Percentiles rank a stretch among this genome's conserved stretches.
phyloP scores from a whole-genome alignment of 2,113 vertebrate species.

The Centropus bengalensis region DNA sequence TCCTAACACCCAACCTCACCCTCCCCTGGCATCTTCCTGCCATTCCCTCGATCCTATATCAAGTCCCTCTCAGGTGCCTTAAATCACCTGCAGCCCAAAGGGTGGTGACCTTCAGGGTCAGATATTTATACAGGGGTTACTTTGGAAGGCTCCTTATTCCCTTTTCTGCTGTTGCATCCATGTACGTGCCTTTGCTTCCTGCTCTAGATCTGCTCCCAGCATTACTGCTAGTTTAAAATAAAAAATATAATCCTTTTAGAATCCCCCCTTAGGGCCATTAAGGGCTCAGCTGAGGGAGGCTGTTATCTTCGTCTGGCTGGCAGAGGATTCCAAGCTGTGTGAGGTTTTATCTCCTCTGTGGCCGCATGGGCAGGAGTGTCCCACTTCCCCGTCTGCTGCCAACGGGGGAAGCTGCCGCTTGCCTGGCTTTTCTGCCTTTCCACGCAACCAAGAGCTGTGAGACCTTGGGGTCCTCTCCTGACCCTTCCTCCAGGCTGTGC shows the following conservation, averaged over 20 bases:
- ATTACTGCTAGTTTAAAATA: constrained; percentile 3
- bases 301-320: background rate
- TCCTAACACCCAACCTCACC: too few relatives aligned
- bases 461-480: background rate
- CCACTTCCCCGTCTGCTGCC: fast-evolving
- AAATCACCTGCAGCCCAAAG: too few relatives aligned
- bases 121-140: background rate
- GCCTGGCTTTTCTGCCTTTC: background rate
- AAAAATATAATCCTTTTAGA: constrained; percentile 6
- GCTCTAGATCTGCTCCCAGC: background rate
- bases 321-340: background rate
- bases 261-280: background rate
- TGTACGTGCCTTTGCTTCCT: background rate
- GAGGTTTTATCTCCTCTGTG: background rate
- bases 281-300: background rate
- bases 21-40: too few relatives aligned
- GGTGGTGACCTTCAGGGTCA: background rate
- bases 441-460: fast-evolving
- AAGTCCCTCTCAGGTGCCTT: background rate
- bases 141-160: background rate
- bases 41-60: too few relatives aligned
- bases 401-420: background rate
- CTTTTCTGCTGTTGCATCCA: background rate
- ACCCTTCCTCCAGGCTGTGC: background rate
- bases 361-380: background rate